Conservation (phyloP, 2,888 invertebrate genomes). For the Spodoptera exigua region DNA sequence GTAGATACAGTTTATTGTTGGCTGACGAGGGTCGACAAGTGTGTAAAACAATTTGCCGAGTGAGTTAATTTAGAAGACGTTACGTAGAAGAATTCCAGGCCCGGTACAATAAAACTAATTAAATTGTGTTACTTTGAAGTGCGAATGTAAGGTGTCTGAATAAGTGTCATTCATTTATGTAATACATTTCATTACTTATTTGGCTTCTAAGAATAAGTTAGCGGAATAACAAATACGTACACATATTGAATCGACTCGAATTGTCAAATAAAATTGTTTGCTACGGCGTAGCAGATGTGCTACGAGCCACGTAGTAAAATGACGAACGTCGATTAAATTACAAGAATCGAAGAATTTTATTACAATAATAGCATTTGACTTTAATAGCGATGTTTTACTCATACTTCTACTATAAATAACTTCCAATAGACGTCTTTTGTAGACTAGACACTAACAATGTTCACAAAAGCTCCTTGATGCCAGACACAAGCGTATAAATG, state of each 20-base stretch:
- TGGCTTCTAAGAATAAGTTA: too few relatives aligned
- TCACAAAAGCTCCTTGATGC: constrained; percentile 1
- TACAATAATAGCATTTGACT: too few relatives aligned
- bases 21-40: constrained; percentile 78
- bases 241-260: too few relatives aligned
- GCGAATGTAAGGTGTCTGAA: not conserved
- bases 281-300: too few relatives aligned
- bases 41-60: constrained; percentile 80
- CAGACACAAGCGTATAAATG: constrained; percentile 22
- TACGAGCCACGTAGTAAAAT: too few relatives aligned
- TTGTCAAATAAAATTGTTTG: too few relatives aligned
- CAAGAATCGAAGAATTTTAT: too few relatives aligned
- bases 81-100: constrained; percentile 24
- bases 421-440: not conserved
- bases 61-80: constrained; percentile 68
- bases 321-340: too few relatives aligned
- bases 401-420: not conserved
- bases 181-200: too few relatives aligned
- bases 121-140: constrained; percentile 9
- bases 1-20: constrained; percentile 56
- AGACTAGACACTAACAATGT: not conserved
- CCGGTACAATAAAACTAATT: constrained; percentile 18
- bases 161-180: too few relatives aligned
- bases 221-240: too few relatives aligned
- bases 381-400: too few relatives aligned